Percentiles rank a stretch among this genome's conserved stretches.
These are phyloP conservation scores for Psittacula cyanocephala DNA, from an alignment of 2,113 vertebrate genomes.

Conservation along the genomic window DNA sequence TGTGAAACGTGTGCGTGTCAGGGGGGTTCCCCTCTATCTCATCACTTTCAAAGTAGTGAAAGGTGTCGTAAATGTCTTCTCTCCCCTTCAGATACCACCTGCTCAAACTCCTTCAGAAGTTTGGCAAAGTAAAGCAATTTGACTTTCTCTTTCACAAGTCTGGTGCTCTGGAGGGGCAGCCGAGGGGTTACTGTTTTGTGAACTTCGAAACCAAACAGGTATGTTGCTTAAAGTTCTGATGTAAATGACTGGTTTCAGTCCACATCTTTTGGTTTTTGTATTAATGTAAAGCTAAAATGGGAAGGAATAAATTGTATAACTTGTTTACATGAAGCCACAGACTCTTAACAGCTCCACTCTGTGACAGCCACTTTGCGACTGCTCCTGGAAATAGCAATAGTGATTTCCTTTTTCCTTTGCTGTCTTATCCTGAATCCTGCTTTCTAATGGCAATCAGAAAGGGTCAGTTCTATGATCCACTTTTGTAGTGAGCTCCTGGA, in stretches of 20 bases:
- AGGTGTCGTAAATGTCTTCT: neutral
- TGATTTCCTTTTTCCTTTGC: neutral
- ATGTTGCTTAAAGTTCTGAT: neutral
- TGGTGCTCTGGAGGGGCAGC: conserved; percentile 94
- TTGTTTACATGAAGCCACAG: neutral
- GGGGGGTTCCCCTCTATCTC: neutral
- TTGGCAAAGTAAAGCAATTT: conserved; percentile 96
- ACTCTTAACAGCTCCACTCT: neutral
- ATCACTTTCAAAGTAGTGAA: neutral
- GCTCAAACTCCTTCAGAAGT: conserved; percentile 95
- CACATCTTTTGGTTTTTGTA: neutral
- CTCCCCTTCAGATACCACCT: conserved; percentile 85
- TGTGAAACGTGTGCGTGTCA: rapidly evolving
- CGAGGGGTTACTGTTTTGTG: conserved; percentile 96
- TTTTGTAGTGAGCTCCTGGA: neutral
- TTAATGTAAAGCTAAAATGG: neutral
- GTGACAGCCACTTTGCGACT: neutral
- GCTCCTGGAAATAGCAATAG: neutral
- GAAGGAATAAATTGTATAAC: neutral
- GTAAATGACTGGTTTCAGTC: neutral
- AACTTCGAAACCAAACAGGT: conserved; percentile 98
- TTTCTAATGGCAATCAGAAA: neutral
- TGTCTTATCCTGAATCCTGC: neutral
- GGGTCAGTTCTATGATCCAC: neutral
- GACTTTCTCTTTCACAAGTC: conserved; percentile 99